Percentiles rank a stretch among this genome's conserved stretches.
phyloP scores from a whole-genome alignment of 2,888 invertebrate species.

The Temnothorax ravouxi region DNA sequence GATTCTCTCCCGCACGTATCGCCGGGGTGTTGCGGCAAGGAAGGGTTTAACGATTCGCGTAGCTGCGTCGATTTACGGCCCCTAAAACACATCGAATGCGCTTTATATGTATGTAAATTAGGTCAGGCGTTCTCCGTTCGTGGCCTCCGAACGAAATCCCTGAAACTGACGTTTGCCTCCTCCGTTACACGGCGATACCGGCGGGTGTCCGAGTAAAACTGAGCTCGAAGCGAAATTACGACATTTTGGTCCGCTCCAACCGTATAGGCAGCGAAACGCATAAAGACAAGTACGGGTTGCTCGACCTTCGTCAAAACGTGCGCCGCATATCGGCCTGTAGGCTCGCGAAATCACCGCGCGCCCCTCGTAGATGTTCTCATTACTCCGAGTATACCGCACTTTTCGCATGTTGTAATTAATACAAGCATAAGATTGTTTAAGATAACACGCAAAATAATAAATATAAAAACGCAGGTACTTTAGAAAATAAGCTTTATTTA shows the following conservation, averaged over 20 bases:
- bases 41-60: conserved; percentile 86
- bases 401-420: background rate
- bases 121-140: conserved; percentile 82
- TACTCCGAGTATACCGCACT: background rate
- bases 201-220: conserved; percentile 75
- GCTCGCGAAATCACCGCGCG: conserved; percentile 16
- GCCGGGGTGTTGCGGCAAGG: conserved; percentile 84
- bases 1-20: conserved; percentile 80
- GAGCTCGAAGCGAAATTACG: conserved; percentile 80
- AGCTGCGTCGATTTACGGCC: conserved; percentile 86
- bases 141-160: conserved; percentile 48
- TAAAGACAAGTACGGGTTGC: conserved; percentile 68
- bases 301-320: conserved; percentile 71
- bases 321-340: conserved; percentile 64
- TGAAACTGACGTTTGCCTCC: conserved; percentile 61
- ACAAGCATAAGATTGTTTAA: background rate
- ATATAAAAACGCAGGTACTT: background rate
- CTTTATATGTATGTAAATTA: conserved; percentile 87
- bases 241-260: conserved; percentile 74
- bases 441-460: background rate
- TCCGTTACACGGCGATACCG: conserved; percentile 62
- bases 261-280: conserved; percentile 68
- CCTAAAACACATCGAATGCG: conserved; percentile 86
- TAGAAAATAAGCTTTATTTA: background rate
- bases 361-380: conserved; percentile 33